Percentiles rank a stretch among this genome's conserved stretches.
Evolutionary conservation across 2,797 vertebrate genomes (phyloP).

Genomic region (Oophaga sylvatica): DNA sequence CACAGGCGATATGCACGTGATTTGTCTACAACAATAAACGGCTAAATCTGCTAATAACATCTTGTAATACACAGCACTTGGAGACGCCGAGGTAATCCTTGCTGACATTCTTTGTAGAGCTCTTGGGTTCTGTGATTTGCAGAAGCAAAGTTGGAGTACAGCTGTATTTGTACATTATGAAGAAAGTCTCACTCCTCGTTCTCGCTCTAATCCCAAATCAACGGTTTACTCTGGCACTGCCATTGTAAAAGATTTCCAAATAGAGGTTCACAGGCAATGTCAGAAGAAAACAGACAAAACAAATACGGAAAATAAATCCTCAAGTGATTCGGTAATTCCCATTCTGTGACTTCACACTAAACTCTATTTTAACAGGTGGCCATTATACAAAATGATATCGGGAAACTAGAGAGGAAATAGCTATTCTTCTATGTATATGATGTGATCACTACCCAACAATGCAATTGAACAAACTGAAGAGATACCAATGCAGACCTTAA

Average conservation of each 20-base stretch:
- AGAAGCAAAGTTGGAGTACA: constrained; percentile 47
- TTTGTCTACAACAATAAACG: constrained; percentile 39
- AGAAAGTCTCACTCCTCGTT: constrained; percentile 32
- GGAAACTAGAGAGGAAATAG: background rate
- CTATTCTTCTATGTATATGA: background rate
- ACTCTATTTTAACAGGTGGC: constrained; percentile 52
- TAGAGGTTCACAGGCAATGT: constrained; percentile 29
- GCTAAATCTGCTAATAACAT: constrained; percentile 37
- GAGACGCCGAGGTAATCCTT: constrained; percentile 41
- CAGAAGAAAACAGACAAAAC: constrained; percentile 48
- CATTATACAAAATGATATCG: background rate
- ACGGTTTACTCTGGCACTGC: constrained; percentile 36
- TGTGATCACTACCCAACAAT: background rate
- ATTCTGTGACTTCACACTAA: constrained; percentile 22
- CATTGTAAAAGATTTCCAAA: constrained; percentile 47
- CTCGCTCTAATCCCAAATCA: constrained; percentile 39
- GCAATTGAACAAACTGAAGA: background rate
- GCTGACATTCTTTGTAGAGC: constrained; percentile 59
- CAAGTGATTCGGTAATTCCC: constrained; percentile 10
- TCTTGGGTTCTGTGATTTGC: constrained; percentile 60
- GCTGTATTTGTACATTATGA: constrained; percentile 56
- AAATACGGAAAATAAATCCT: constrained; percentile 32
- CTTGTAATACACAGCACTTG: constrained; percentile 10
- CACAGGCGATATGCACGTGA: background rate
- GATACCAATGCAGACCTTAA: background rate